Evolutionary conservation across 2,888 invertebrate genomes (phyloP), one percentile per base, ranked within the genome.

Genomic region (Agonopterix alstromeriana): DNA sequence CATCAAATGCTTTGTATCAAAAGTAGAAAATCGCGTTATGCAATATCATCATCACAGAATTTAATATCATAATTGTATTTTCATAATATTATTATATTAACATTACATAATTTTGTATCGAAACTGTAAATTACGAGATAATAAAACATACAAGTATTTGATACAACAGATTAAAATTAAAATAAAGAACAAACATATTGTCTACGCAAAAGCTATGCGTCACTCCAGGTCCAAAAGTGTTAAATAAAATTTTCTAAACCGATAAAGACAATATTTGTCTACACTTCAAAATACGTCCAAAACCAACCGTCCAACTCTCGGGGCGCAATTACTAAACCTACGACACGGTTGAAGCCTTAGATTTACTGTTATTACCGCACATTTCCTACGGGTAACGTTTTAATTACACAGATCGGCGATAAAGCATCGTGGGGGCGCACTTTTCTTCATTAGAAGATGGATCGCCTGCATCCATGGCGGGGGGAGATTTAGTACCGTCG

Each of bases 381-480:
- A 82, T 87, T 87, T 87, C 87, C 87, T 87, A 70, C 74, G 86
- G 83, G 87, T 79, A 85, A 87, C 88, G 86, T 87, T 88, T 87
- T 87, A 88, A 88, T 88, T 88, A 88, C 88, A 82, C 79, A 82
- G 88, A 87, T 88, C 87, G 86, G 60, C 80, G 83, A 87, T 87
- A 87, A 88, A 87, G 62, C 82, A 87, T 85, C 83, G 79, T 69
- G 74, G 70, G 79, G 79, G 83, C 86, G 83, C 86, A 88, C 88
- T 87, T 87, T 86, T 87, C 88, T 88, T 88, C 87, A 88, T 88
- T 87, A 87, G 68, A 82, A 86, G 86, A 86, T 76, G 78, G 78
- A 87, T 82, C 65, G 80, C 67, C 54, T 61, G 72, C 73, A 70
- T 74, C 73, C 65, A 64, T 65, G 67, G 53, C 56, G 68, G 58